Conservation (phyloP, 2,888 invertebrate species). For the Drosophila crucigera region DNA sequence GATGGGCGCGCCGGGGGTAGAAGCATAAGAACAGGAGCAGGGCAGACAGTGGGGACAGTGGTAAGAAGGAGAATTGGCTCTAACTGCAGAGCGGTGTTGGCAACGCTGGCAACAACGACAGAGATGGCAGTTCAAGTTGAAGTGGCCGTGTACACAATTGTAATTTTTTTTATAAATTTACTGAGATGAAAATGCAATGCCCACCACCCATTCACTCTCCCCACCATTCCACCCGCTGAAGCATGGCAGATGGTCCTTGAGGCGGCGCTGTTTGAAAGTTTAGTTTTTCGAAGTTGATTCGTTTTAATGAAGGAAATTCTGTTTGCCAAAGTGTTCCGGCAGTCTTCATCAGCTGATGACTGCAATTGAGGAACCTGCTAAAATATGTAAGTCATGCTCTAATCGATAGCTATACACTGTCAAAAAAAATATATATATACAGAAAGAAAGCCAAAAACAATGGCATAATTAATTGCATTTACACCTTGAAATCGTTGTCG, state of each 20-base stretch:
- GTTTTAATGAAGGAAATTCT: constrained; percentile 72
- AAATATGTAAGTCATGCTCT: constrained; percentile 28
- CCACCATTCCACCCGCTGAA: background rate
- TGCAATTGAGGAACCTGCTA: background rate
- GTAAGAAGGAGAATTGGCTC: background rate
- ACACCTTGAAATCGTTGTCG: constrained; percentile 53
- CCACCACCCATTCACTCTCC: background rate
- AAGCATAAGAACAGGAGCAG: background rate
- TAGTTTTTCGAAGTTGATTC: constrained; percentile 61
- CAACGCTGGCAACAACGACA: constrained; percentile 40
- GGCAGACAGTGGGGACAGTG: background rate
- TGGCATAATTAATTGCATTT: constrained; percentile 55
- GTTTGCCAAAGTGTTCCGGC: constrained; percentile 58
- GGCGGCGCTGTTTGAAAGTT: constrained; percentile 58
- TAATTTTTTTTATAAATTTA: constrained; percentile 69
- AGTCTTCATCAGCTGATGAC: constrained; percentile 28
- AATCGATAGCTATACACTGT: constrained; percentile 26
- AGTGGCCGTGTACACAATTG: constrained; percentile 73
- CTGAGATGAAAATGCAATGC: constrained; percentile 46
- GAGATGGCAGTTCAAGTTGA: constrained; percentile 69
- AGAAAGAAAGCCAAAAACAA: constrained; percentile 2
- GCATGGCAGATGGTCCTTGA: constrained; percentile 43
- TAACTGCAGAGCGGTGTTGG: constrained; percentile 35
- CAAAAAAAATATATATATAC: background rate
- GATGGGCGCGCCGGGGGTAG: constrained; percentile 3